Evolutionary conservation across 37 sponge, comb jelly and placozoan species (phyloP), one percentile per base, ranked within the genome.

Genomic region (Oopsacas minuta): DNA sequence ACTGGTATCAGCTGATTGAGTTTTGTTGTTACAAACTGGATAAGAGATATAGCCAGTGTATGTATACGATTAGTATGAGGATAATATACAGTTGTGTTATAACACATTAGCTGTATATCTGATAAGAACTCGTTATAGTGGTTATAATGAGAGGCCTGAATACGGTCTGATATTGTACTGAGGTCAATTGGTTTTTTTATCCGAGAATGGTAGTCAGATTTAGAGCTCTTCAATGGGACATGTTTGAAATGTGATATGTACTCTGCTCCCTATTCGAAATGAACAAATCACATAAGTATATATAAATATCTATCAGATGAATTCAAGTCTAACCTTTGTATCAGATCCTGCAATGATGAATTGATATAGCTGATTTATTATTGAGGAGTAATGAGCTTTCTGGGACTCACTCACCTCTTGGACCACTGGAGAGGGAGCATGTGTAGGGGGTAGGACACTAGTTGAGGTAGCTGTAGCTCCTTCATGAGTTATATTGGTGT

Each of bases 181-280:
- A 61, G 75, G 75, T 61, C 75, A 5, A 61, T n/a, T n/a, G 75
- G 75, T n/a, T 61, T 61, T 34, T 61, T 61, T 25, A 61, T 61
- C 3, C 75, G 75, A 10, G 22, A n/a, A 34, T 61, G 7, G 75
- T 61, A 61, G 28, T 61, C 75, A 5, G 75, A 3, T 3, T 61
- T 61, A 3, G 22, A 5, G 7, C 75, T 10, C 75, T 61, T 61
- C 5, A 34, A 32, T 25, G 75, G 75, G 32, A 12, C 75, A 12
- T 61, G 20, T n/a, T 61, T 25, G 75, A 61, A 61, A 3, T 61
- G 75, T 32, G 75, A 61, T 3, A 10, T 20, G 75, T 61, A 61
- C 7, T 10, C 32, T 34, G 28, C 75, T 61, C 75, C 75, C 75
- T 61, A 61, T 42, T 8, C 12, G 49, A 15, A 42, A 17, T 17